A percentile compares a stretch with the other conserved stretches of the same genome.
Evolutionary conservation across 1,140 invertebrate genomes (phyloP).

Genomic region (Ridgeia piscesae): DNA sequence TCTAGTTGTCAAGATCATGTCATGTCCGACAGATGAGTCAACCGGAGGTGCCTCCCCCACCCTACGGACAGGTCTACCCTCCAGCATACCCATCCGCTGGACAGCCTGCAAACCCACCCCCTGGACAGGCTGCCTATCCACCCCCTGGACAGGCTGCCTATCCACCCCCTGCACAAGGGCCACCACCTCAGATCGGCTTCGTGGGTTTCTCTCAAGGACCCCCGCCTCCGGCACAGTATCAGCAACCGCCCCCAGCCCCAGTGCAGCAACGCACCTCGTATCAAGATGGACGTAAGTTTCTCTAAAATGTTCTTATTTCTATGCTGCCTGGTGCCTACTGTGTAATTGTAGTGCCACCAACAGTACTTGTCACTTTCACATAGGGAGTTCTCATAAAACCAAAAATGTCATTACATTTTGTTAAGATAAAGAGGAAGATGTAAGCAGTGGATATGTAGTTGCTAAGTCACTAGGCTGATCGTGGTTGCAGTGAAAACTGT

Average conservation of each 20-base stretch:
- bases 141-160: neutral
- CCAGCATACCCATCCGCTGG: neutral
- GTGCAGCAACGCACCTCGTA: neutral
- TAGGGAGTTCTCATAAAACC: no score
- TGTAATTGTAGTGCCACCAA: no score
- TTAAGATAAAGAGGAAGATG: no score
- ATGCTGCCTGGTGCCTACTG: neutral
- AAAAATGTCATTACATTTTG: no score
- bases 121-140: neutral
- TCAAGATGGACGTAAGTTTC: neutral
- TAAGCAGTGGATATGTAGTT: no score
- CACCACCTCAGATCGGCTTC: neutral
- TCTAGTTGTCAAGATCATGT: neutral
- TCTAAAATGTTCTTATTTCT: neutral
- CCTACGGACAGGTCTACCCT: slow-evolving; percentile 12
- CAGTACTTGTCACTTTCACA: no score
- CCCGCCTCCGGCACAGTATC: neutral
- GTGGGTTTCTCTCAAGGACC: neutral
- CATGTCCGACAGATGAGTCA: neutral
- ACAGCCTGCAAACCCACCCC: neutral
- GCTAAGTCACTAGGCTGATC: no score
- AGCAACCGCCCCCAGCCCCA: neutral
- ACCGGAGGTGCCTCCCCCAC: neutral
- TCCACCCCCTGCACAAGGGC: neutral
- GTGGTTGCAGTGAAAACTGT: no score